Evolutionary conservation across 1,140 invertebrate genomes (phyloP).

Genomic region (Anagrus nilaparvatae): DNA sequence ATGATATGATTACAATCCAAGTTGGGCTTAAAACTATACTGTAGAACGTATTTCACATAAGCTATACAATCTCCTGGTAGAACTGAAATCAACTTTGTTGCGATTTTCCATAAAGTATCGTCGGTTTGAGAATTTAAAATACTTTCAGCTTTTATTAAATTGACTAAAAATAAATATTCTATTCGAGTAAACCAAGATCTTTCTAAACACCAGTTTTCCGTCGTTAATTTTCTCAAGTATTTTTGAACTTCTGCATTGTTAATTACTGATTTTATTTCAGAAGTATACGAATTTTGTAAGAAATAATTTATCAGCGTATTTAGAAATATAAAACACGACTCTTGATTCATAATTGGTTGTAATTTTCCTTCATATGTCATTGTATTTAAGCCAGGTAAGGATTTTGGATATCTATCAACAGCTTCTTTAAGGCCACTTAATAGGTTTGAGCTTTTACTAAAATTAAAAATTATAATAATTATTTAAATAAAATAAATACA

Average conservation of each 20-base stretch:
- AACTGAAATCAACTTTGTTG: slow-evolving; percentile 32
- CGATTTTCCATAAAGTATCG: slow-evolving; percentile 29
- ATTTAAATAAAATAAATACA: background rate
- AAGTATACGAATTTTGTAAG: slow-evolving; percentile 8
- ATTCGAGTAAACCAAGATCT: slow-evolving; percentile 35
- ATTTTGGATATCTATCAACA: slow-evolving; percentile 26
- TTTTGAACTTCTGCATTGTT: slow-evolving; percentile 21
- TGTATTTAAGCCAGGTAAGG: slow-evolving; percentile 29
- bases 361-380: slow-evolving; percentile 29
- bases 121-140: slow-evolving; percentile 9
- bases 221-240: slow-evolving; percentile 26
- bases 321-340: slow-evolving; percentile 31
- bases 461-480: slow-evolving; percentile 6
- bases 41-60: slow-evolving; percentile 22
- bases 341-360: slow-evolving; percentile 26
- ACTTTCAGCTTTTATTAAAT: slow-evolving; percentile 21
- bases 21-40: slow-evolving; percentile 7
- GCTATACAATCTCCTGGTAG: slow-evolving; percentile 26
- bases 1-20: no score
- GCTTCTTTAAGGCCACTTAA: slow-evolving; percentile 19
- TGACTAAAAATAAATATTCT: slow-evolving; percentile 29
- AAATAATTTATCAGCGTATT: slow-evolving; percentile 21
- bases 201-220: slow-evolving; percentile 29
- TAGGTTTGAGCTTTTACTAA: slow-evolving; percentile 34
- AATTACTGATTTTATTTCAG: slow-evolving; percentile 21